Evolutionary conservation across 2,888 invertebrate genomes (phyloP), one percentile per base, ranked within the genome.

Genomic region (Synanthedon andrenaeformis): DNA sequence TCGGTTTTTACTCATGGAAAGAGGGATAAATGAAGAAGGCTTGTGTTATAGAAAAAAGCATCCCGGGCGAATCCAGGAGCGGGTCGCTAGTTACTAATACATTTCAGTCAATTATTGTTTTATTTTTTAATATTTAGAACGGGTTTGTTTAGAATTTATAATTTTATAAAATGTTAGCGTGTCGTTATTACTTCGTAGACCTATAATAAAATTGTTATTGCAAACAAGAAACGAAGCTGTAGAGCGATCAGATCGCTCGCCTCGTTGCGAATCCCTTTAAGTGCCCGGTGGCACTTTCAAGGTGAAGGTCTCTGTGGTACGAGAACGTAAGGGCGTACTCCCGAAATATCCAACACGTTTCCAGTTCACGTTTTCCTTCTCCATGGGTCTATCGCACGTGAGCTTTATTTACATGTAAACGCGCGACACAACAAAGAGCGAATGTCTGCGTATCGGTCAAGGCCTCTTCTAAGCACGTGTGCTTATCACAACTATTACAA

Each of bases 221-320:
- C 12, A 50, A 50, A 8, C 50, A 19, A 50, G 14, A 19, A 14
- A 19, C 19, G 50, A 17, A 12, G 19, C 13, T 17, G 14, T 35
- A 35, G 35, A 35, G 10, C 45, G 52, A 10, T 55, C 59, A 51
- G 54, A 55, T 55, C 55, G 55, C 58, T 53, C 53, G 41, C 56
- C 53, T 19, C 59, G 52, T 51, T 57, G 54, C 61, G 52, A 41
- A 50, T 58, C 52, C 8, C 45, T 35, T 35, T 8, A 35, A 12
- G 45, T 14, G 45, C 13, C 14, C 13, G 13, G 45, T 45, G 6
- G 45, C 45, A 45, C 45, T 14, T 45, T 45, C 45, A 45, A 45
- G 45, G 45, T 14, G 45, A 45, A 45, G 45, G 45, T 12, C 6
- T 45, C 13, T 13, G 13, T 45, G 35, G 10, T 35, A 35, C 6